Base-by-base conservation (phyloP, 1,140 invertebrate genomes). In the Bacillus rossius region DNA sequence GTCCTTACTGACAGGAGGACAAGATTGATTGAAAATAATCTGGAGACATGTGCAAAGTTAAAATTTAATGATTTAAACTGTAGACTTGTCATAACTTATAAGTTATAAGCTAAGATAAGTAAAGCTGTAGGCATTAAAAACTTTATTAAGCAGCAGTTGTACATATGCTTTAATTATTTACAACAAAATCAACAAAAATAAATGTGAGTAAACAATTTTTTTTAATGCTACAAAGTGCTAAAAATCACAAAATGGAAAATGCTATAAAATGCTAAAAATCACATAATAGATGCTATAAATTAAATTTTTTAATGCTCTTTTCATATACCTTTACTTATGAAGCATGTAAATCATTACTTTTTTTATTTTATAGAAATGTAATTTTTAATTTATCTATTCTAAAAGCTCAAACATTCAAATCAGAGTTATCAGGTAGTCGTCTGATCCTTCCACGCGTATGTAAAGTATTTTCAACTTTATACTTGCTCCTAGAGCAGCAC, bases 1-100 rank as follows among this genome's bases (percentile, higher is more conserved):
- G 49, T 51, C 16, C 25, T 51, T 22, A 51, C 19, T 20, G 49
- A 51, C 49, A 51, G 25, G 25, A 20, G 49, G 19, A 51, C 49
- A 4, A 51, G 49, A 8, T 26, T 51, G 16, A 51, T 8, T 7
- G 43, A 45, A 45, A 25, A 19, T 20, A 3, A 45, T 25, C 13
- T 45, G 23, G 43, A 45, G n/a, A 45, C 43, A 19, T 45, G 43
- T 45, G 43, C 43, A 45, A 45, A 7, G 43, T 25, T 45, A 25
- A 45, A 45, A 45, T 45, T 45, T 25, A 45, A 45, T 25, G 8
- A 45, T 25, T 45, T 5, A 19, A 25, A 45, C 23, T 7, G 17
- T 3, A 45, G 43, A 25, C 43, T 45, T 45, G 4, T 8, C 4
- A 25, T n/a, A 20, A 45, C n/a, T n/a, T n/a, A n/a, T n/a, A n/a